Conservation (phyloP, 2,113 vertebrate genomes). For the Pollimyrus isidori region DNA sequence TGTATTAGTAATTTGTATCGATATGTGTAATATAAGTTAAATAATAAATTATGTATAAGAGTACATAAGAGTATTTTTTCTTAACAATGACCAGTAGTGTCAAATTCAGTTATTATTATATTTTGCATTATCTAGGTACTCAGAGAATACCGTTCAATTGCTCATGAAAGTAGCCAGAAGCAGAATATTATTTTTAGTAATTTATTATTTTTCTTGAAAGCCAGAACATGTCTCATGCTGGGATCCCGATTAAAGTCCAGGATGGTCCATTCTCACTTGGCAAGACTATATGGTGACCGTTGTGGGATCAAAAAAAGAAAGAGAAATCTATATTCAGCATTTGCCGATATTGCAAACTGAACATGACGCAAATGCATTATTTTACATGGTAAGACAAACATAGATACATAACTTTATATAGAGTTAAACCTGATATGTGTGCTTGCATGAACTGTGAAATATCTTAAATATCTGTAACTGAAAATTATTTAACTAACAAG, state of each 20-base stretch:
- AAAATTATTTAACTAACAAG: conserved; percentile 12
- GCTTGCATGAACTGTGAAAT: background rate
- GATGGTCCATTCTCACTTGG: background rate
- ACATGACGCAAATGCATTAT: background rate
- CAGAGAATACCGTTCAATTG: background rate
- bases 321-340: background rate
- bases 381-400: background rate
- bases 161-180: background rate
- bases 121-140: background rate
- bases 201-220: too few relatives aligned
- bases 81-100: background rate
- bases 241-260: background rate
- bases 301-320: background rate
- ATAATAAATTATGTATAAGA: background rate
- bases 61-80: background rate
- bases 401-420: background rate
- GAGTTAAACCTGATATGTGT: background rate
- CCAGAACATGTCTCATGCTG: background rate
- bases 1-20: background rate
- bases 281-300: background rate
- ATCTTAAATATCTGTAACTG: background rate
- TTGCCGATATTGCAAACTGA: background rate
- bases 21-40: background rate
- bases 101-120: background rate
- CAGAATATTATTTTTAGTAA: background rate